These are phyloP conservation scores for Catharus fuscescens DNA, from an alignment of 2,113 vertebrate genomes.

Conservation along the genomic window DNA sequence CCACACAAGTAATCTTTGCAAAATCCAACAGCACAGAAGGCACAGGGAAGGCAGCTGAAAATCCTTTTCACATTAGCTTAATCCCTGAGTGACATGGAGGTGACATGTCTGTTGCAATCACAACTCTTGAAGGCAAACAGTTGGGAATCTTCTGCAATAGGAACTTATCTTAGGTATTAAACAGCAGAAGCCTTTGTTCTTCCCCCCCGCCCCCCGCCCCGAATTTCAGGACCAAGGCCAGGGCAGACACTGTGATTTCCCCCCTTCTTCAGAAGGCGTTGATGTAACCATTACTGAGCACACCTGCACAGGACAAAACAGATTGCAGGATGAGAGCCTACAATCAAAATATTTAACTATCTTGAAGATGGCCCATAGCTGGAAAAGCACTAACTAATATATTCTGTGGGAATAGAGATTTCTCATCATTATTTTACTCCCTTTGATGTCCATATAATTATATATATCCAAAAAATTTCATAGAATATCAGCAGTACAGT, in stretches of 20 bases:
- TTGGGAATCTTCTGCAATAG: background rate
- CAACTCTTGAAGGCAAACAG: background rate
- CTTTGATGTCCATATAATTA: background rate
- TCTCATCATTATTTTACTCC: background rate
- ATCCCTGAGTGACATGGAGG: background rate
- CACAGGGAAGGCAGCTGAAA: background rate
- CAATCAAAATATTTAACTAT: background rate
- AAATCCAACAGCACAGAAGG: background rate
- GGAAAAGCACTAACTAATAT: background rate
- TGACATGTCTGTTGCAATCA: accelerated
- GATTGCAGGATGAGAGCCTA: background rate
- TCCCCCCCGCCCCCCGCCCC: accelerated
- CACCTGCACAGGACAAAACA: background rate
- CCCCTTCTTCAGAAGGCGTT: background rate
- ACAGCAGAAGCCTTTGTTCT: accelerated
- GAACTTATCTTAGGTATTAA: background rate
- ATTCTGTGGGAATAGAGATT: background rate
- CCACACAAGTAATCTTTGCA: background rate
- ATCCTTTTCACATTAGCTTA: background rate
- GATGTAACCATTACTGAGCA: background rate
- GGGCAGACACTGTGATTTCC: background rate
- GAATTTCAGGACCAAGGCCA: background rate
- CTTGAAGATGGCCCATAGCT: background rate
- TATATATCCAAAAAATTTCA: background rate
- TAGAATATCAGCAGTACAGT: background rate